These are phyloP conservation scores for Protonemura montana DNA, from an alignment of 2,888 invertebrate species.

Conservation along the genomic window DNA sequence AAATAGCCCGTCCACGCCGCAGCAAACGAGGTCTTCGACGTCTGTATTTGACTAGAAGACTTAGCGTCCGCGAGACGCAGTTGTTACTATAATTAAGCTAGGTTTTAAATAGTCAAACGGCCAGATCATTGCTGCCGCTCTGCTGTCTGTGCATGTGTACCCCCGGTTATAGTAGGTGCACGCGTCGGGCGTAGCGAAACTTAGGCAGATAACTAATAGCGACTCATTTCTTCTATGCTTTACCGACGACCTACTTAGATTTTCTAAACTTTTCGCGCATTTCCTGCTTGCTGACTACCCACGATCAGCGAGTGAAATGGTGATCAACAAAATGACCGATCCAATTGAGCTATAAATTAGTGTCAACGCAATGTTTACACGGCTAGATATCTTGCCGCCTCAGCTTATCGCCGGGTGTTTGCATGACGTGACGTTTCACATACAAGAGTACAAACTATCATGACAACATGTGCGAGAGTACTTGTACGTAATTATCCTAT, in stretches of 20 bases:
- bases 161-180: no score
- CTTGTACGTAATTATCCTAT: not conserved
- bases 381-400: not conserved
- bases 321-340: not conserved
- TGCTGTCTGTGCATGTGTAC: not conserved
- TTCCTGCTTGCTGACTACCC: not conserved
- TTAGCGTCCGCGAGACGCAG: not conserved
- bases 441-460: not conserved
- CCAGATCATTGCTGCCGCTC: not conserved
- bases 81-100: not conserved
- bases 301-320: not conserved
- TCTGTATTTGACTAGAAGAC: slow-evolving; percentile 23
- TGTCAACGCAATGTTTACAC: not conserved
- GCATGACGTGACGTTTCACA: not conserved
- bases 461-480: not conserved
- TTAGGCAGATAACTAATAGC: not conserved
- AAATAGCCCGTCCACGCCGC: slow-evolving; percentile 14
- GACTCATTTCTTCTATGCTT: not conserved
- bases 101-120: slow-evolving; percentile 13
- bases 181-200: not conserved
- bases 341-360: not conserved
- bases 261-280: not conserved
- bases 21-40: not conserved
- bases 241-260: not conserved
- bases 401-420: not conserved